Evolutionary conservation across 2,113 vertebrate genomes (phyloP).

Genomic region (Catagonus wagneri): DNA sequence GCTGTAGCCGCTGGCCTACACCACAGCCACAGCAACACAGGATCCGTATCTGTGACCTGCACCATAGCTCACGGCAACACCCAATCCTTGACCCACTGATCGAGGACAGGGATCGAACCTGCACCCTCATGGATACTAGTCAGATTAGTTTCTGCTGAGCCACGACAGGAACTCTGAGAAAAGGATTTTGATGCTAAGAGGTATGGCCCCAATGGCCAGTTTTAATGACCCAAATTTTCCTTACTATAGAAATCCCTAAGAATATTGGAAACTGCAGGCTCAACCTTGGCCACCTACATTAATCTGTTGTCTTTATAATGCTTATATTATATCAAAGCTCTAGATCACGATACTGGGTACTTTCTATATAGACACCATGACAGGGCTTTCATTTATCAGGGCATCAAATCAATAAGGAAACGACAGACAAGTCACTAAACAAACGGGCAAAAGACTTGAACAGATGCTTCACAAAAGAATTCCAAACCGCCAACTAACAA

Average conservation of each 20-base stretch:
- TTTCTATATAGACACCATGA: not conserved
- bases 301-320: not conserved
- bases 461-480: not conserved
- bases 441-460: not conserved
- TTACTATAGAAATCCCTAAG: not conserved
- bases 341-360: not conserved
- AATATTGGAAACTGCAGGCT: not conserved
- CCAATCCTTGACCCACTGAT: too few relatives aligned
- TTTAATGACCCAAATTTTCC: not conserved
- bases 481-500: not conserved
- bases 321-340: not conserved
- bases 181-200: not conserved
- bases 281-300: too few relatives aligned
- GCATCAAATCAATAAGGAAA: not conserved
- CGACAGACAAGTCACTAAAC: not conserved
- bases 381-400: not conserved
- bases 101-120: too few relatives aligned
- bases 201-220: not conserved
- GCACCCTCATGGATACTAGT: too few relatives aligned
- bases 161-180: not conserved
- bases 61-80: too few relatives aligned
- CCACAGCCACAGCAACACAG: too few relatives aligned
- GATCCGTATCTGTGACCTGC: too few relatives aligned
- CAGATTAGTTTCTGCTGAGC: too few relatives aligned
- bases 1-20: too few relatives aligned